Conservation (phyloP, 2,888 invertebrate species). For the Xanthia togata region DNA sequence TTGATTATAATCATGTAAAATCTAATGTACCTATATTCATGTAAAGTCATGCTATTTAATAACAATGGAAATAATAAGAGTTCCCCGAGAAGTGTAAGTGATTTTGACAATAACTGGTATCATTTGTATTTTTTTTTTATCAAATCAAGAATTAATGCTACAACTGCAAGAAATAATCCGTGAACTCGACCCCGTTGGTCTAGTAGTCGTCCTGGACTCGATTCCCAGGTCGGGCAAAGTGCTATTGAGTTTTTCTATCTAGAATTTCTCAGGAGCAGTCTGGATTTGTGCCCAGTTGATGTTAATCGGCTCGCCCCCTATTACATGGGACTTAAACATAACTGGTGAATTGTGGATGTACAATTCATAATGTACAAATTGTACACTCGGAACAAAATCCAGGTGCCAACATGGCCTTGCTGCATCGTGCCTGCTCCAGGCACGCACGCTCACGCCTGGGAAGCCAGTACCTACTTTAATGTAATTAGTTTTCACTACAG, state of each 20-base stretch:
- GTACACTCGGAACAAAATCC: neutral
- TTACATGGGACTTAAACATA: neutral
- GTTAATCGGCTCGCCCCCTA: too few species aligned
- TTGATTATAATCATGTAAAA: neutral
- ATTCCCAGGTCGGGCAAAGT: neutral
- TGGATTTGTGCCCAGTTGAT: too few species aligned
- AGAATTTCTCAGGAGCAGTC: too few species aligned
- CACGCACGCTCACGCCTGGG: too few species aligned
- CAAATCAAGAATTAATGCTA: neutral
- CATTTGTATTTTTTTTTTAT: neutral
- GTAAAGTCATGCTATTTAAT: neutral
- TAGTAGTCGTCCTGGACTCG: neutral
- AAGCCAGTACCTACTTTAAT: neutral
- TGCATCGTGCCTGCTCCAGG: too few species aligned
- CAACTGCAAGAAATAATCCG: neutral
- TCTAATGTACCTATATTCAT: neutral
- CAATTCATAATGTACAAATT: neutral
- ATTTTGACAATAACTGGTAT: neutral
- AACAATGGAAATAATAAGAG: neutral
- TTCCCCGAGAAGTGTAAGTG: neutral
- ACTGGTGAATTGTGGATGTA: neutral
- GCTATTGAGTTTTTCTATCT: neutral
- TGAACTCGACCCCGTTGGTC: neutral
- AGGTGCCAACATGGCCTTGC: too few species aligned
- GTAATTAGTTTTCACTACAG: neutral